Conservation (phyloP, 2,113 vertebrate genomes). For the Crotophaga sulcirostris region DNA sequence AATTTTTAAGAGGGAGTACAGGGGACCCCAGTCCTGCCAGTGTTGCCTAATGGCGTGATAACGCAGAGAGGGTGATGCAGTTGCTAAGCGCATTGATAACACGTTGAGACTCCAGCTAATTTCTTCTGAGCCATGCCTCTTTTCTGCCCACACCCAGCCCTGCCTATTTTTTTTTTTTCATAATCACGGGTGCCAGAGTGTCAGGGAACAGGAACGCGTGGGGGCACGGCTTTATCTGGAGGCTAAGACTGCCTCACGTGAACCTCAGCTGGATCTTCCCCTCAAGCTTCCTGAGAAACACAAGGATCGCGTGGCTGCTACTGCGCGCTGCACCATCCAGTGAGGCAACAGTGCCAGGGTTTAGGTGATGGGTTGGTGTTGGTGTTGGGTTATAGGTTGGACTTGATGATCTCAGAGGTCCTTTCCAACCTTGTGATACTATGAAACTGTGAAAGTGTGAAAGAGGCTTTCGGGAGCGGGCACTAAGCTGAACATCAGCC, state of each 20-base stretch:
- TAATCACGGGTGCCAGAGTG: not conserved
- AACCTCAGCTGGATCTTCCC: not conserved
- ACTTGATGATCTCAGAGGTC: too few relatives aligned
- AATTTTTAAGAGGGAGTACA: not conserved
- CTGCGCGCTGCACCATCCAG: not conserved
- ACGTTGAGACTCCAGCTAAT: not conserved
- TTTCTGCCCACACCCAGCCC: conserved; percentile 12
- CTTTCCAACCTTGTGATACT: too few relatives aligned
- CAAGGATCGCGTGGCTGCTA: not conserved
- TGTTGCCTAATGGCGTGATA: fast-evolving
- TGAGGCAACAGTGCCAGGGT: too few relatives aligned
- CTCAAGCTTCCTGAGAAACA: not conserved
- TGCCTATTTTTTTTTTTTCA: not conserved
- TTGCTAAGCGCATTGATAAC: not conserved
- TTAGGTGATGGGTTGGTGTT: too few relatives aligned
- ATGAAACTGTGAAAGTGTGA: too few relatives aligned
- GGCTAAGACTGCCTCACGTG: not conserved
- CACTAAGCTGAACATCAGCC: not conserved
- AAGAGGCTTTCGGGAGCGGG: not conserved
- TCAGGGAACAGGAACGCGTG: not conserved
- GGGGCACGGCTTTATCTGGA: not conserved
- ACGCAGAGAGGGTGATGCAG: not conserved
- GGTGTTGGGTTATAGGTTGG: too few relatives aligned
- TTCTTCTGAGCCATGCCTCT: not conserved
- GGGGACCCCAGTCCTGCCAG: not conserved